Evolutionary conservation across 53 echinoderm and acorn worm genomes (phyloP).

Genomic region (Arbacia lixula): DNA sequence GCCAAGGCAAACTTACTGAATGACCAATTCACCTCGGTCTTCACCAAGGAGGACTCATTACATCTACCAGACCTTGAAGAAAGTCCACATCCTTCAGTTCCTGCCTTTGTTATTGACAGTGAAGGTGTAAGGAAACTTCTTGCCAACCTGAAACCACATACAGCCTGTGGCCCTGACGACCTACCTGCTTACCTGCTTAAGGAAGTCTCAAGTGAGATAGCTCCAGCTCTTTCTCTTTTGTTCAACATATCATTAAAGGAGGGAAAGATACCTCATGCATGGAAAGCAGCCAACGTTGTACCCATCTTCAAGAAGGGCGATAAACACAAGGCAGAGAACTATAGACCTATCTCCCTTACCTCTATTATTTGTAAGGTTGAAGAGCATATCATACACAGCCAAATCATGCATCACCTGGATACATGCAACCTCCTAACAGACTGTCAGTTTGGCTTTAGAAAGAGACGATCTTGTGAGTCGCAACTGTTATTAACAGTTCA

Average conservation of each 20-base stretch:
- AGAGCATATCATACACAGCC: slow-evolving; percentile 46
- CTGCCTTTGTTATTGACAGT: slow-evolving; percentile 6
- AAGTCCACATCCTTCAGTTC: slow-evolving; percentile 22
- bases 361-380: slow-evolving; percentile 25
- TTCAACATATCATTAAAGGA: not conserved
- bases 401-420: slow-evolving; percentile 42
- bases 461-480: slow-evolving; percentile 41
- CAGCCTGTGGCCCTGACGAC: slow-evolving; percentile 42
- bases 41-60: not conserved
- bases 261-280: slow-evolving; percentile 1
- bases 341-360: slow-evolving; percentile 42
- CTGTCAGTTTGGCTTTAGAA: slow-evolving; percentile 48
- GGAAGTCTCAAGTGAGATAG: slow-evolving; percentile 28
- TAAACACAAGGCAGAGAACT: slow-evolving; percentile 23
- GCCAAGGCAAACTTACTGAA: slow-evolving; percentile 39
- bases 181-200: slow-evolving; percentile 43
- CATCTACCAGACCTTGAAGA: slow-evolving; percentile 8
- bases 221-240: slow-evolving; percentile 10
- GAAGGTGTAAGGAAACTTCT: slow-evolving; percentile 6
- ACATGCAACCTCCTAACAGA: slow-evolving; percentile 17
- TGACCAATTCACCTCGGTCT: slow-evolving; percentile 45
- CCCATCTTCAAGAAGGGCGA: slow-evolving; percentile 47
- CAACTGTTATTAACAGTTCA: slow-evolving; percentile 36
- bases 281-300: slow-evolving; percentile 9
- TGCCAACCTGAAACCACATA: slow-evolving; percentile 38